Percentiles rank a stretch among this genome's conserved stretches.
These are phyloP conservation scores for Morone saxatilis DNA, from an alignment of 2,113 vertebrate genomes.

Conservation along the genomic window DNA sequence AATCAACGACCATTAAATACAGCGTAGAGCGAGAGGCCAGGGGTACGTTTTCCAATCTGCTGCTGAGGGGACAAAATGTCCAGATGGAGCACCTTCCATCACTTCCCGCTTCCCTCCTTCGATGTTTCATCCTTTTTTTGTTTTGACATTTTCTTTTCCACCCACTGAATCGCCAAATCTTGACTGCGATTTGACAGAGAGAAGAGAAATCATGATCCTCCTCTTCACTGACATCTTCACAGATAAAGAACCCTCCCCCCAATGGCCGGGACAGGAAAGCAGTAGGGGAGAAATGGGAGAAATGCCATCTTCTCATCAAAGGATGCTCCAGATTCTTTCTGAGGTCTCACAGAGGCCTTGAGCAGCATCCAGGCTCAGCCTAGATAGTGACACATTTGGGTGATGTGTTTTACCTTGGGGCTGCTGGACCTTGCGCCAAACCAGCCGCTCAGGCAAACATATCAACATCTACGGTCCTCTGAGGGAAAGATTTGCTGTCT, in stretches of 20 bases:
- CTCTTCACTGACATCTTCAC: constrained; percentile 45
- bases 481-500: constrained; percentile 42
- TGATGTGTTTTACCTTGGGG: constrained; percentile 74
- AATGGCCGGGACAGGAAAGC: constrained; percentile 40
- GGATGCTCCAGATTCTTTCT: constrained; percentile 67
- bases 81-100: constrained; percentile 25
- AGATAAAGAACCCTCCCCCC: constrained; percentile 39
- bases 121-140: constrained; percentile 21
- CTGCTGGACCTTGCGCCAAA: constrained; percentile 56
- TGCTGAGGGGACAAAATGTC: constrained; percentile 31
- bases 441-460: constrained; percentile 39
- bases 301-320: constrained; percentile 65
- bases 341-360: constrained; percentile 65
- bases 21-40: constrained; percentile 3
- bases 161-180: constrained; percentile 26
- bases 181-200: constrained; percentile 23
- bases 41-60: constrained; percentile 34
- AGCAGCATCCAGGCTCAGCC: constrained; percentile 40
- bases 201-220: constrained; percentile 29
- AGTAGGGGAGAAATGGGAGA: constrained; percentile 44
- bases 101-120: background rate
- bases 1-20: constrained; percentile 43
- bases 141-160: constrained; percentile 51
- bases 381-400: constrained; percentile 73
- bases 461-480: constrained; percentile 42